These are phyloP conservation scores for Oncorhynchus keta DNA, from an alignment of 2,113 vertebrate species.

Conservation along the genomic window DNA sequence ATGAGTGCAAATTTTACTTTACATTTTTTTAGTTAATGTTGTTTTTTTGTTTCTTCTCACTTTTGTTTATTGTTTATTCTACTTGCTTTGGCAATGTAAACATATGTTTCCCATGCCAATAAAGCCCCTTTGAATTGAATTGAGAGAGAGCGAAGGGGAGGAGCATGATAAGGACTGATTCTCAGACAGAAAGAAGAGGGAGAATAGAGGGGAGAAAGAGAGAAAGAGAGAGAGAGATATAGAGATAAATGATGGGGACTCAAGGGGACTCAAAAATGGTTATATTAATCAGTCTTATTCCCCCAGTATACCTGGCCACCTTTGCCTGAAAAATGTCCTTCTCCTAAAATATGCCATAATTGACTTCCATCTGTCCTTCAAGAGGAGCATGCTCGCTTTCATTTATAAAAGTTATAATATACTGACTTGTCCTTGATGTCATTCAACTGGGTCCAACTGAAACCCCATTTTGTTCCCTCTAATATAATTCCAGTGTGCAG, in stretches of 20 bases:
- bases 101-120: too few species aligned
- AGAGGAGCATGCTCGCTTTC: too few species aligned
- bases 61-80: too few species aligned
- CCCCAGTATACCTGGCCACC: too few species aligned
- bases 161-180: neutral
- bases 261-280: neutral
- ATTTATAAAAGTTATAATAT: neutral
- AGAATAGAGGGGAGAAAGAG: neutral
- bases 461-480: neutral
- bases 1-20: too few species aligned
- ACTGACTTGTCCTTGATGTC: neutral
- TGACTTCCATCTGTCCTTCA: neutral
- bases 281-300: neutral
- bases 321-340: neutral
- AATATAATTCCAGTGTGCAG: too few species aligned
- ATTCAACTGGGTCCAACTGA: neutral
- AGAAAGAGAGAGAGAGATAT: neutral
- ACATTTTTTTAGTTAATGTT: too few species aligned
- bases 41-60: too few species aligned
- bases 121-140: too few species aligned
- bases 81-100: too few species aligned
- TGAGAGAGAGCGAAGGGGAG: too few species aligned
- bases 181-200: neutral
- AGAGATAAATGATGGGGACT: too few species aligned
- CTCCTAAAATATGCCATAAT: neutral